Base-by-base conservation (phyloP, 2,113 vertebrate genomes). In the Oenanthe melanoleuca region DNA sequence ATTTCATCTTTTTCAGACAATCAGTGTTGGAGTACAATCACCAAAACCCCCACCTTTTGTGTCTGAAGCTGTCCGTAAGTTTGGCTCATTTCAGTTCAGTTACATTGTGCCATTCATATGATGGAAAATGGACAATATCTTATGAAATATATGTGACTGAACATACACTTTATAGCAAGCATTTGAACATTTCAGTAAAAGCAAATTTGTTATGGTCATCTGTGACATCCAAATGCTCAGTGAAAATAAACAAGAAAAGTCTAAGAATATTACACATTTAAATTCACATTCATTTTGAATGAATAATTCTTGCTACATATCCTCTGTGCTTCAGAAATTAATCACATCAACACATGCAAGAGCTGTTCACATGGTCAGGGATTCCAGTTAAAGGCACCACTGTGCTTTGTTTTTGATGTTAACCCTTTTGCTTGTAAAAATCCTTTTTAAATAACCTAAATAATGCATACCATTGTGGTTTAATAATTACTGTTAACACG, bases 121-220 rank as follows among this genome's bases (percentile, higher is more conserved):
- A 45, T 20, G 19, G 44, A 31, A 79, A 86, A 65, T 22, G 12
- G 20, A 50, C 6, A 78, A 26, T 55, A 56, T 8, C 11, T 80
- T 44, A 34, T 77, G 29, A 69, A 83, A 56, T 72, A 56, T 1
- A 1, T 73, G 21, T 47, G 23, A 74, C 20, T 16, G 34, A 77
- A 59, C 12, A 24, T 14, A 53, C 1, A 33, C 38, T 90, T 73
- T 59, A 14, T 31, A 33, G 22, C 3, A 4, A 16, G 8, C 70
- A 77, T 85, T 56, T 74, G 38, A 78, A 38, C 3, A 60, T 64
- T 66, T 67, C 37, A 49, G 18, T 61, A 37, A 69, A 85, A 92
- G 55, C 31, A 91, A 45, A 80, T 78, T 88, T 96, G 6, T 28
- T 83, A 19, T 65, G 17, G 40, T 61, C 22, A 77, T 73, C 55